Evolutionary conservation across 1,140 invertebrate genomes (phyloP).

Genomic region (Drosophila setifemur): DNA sequence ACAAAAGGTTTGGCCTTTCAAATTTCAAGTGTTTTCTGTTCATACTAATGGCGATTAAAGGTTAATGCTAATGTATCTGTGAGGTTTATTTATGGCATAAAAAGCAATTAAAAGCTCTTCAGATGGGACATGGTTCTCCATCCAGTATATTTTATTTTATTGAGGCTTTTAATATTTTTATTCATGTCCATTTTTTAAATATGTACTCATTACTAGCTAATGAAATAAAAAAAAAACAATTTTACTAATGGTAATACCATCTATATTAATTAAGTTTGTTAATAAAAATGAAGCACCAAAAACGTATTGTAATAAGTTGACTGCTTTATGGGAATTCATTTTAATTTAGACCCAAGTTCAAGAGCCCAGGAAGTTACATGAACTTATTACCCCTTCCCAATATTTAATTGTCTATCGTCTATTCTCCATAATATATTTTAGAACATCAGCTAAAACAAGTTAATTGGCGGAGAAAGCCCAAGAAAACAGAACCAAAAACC

Average conservation of each 20-base stretch:
- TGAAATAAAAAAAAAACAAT: too few relatives aligned
- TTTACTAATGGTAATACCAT: too few relatives aligned
- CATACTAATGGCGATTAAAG: slow-evolving; percentile 35
- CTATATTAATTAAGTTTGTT: too few relatives aligned
- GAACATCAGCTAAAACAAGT: slow-evolving; percentile 63
- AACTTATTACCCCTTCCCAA: not conserved
- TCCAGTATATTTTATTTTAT: too few relatives aligned
- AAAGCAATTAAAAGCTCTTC: too few relatives aligned
- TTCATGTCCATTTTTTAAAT: too few relatives aligned
- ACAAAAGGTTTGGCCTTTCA: slow-evolving; percentile 16
- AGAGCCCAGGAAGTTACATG: slow-evolving; percentile 19
- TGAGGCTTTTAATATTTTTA: too few relatives aligned
- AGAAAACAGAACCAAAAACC: slow-evolving; percentile 19
- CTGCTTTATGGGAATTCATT: too few relatives aligned
- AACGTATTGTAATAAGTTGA: too few relatives aligned
- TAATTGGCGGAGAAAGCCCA: slow-evolving; percentile 55
- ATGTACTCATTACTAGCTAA: too few relatives aligned
- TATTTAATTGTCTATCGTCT: not conserved
- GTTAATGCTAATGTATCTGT: slow-evolving; percentile 23
- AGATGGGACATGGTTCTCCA: too few relatives aligned
- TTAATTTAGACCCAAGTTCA: not conserved
- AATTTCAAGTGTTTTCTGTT: slow-evolving; percentile 33
- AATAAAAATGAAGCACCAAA: too few relatives aligned
- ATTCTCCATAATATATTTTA: slow-evolving; percentile 22
- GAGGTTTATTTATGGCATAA: slow-evolving; percentile 2